Conservation (phyloP, 2,113 vertebrate species). For the Rhea americana region DNA sequence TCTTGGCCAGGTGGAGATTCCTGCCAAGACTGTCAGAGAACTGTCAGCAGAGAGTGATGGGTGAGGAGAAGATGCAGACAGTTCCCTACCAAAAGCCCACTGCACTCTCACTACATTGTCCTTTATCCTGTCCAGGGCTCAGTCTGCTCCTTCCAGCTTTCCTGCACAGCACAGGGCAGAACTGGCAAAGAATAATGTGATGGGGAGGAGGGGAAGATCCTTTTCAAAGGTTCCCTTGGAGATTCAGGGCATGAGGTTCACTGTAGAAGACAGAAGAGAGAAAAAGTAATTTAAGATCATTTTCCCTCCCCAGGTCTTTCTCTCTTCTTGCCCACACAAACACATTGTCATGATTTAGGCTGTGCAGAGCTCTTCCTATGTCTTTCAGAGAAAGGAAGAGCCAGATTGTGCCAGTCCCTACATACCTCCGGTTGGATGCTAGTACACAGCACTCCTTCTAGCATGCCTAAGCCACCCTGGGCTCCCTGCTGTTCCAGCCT, state of each 20-base stretch:
- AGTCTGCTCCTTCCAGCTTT: conserved; percentile 7
- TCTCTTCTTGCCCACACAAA: conserved; percentile 38
- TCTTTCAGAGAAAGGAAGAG: neutral
- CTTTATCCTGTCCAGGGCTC: neutral
- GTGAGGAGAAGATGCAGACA: neutral
- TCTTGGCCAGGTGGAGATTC: neutral
- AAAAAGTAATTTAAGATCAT: conserved; percentile 52
- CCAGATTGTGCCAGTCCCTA: neutral
- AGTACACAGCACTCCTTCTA: neutral
- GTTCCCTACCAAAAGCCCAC: neutral
- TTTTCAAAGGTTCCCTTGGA: conserved; percentile 61
- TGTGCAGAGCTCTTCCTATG: neutral
- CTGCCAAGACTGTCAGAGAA: neutral
- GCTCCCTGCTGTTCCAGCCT: neutral
- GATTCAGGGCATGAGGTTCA: conserved; percentile 51
- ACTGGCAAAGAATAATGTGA: conserved; percentile 34
- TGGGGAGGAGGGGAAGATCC: conserved; percentile 20
- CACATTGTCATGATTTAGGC: conserved; percentile 19
- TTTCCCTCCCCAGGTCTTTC: neutral
- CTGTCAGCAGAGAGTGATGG: neutral
- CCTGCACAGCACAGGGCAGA: conserved; percentile 15
- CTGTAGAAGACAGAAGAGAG: conserved; percentile 56
- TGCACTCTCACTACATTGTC: neutral
- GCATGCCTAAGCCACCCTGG: neutral
- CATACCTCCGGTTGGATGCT: neutral